phyloP scores from a whole-genome alignment of 2,797 vertebrate species.

The Lateolabrax maculatus region DNA sequence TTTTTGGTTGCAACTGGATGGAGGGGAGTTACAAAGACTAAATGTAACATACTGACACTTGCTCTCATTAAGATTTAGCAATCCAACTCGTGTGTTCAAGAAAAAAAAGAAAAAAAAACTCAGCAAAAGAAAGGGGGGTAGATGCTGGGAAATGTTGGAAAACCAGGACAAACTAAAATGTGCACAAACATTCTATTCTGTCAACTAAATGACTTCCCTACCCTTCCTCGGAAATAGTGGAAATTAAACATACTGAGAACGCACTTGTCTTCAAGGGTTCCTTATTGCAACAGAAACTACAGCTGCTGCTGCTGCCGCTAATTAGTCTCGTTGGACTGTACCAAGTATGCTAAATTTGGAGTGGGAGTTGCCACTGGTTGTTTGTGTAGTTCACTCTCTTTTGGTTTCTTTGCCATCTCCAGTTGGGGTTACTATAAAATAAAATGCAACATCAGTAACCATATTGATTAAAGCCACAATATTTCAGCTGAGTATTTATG shows the following conservation, averaged over 20 bases:
- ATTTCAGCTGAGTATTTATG: background rate
- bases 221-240: background rate
- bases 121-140: background rate
- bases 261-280: constrained; percentile 24
- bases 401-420: background rate
- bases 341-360: constrained; percentile 1
- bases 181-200: background rate
- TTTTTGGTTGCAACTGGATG: background rate
- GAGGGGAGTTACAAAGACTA: background rate
- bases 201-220: background rate
- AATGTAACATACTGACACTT: background rate
- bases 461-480: background rate
- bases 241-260: constrained; percentile 24
- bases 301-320: constrained; percentile 35
- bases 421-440: background rate
- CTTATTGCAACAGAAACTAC: constrained; percentile 21
- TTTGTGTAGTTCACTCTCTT: background rate
- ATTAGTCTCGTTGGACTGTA: constrained; percentile 25
- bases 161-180: background rate
- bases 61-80: background rate
- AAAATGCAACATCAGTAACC: background rate
- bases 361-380: background rate
- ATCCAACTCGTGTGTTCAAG: no score
- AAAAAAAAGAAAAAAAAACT: background rate
- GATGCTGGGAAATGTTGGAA: background rate